These are phyloP conservation scores for Scaptomyza caliginosa DNA, from an alignment of 2,888 invertebrate species.

Conservation along the genomic window DNA sequence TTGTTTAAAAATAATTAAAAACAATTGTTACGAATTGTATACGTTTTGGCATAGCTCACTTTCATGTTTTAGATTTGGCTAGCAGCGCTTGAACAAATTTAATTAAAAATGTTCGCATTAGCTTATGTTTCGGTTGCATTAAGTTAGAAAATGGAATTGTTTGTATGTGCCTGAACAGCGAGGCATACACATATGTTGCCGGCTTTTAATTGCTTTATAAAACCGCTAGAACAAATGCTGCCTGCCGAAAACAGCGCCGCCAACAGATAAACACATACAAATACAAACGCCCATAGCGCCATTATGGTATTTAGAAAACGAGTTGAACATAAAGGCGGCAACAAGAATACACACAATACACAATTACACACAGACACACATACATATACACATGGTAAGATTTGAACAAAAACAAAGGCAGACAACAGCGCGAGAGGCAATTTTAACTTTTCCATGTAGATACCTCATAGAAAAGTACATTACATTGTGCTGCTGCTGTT, in stretches of 20 bases:
- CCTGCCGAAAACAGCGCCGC: slow-evolving; percentile 7
- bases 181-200: slow-evolving; percentile 73
- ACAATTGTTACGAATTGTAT: neutral
- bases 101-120: slow-evolving; percentile 52
- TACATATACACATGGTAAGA: neutral
- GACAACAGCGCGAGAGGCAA: slow-evolving; percentile 60
- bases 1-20: neutral
- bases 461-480: slow-evolving; percentile 75
- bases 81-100: slow-evolving; percentile 40
- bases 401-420: slow-evolving; percentile 24
- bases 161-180: slow-evolving; percentile 32
- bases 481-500: slow-evolving; percentile 40
- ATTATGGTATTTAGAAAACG: slow-evolving; percentile 24
- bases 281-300: slow-evolving; percentile 26
- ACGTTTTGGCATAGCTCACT: neutral
- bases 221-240: slow-evolving; percentile 71
- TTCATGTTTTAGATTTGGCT: neutral
- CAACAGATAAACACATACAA: slow-evolving; percentile 28
- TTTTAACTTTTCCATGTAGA: slow-evolving; percentile 73
- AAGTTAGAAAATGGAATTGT: slow-evolving; percentile 11
- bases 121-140: slow-evolving; percentile 18
- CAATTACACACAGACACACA: slow-evolving; percentile 24
- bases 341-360: slow-evolving; percentile 24
- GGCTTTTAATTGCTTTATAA: slow-evolving; percentile 77
- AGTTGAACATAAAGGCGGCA: slow-evolving; percentile 36